phyloP scores from a whole-genome alignment of 2,797 vertebrate genomes.

The Lutjanus argentimaculatus region DNA sequence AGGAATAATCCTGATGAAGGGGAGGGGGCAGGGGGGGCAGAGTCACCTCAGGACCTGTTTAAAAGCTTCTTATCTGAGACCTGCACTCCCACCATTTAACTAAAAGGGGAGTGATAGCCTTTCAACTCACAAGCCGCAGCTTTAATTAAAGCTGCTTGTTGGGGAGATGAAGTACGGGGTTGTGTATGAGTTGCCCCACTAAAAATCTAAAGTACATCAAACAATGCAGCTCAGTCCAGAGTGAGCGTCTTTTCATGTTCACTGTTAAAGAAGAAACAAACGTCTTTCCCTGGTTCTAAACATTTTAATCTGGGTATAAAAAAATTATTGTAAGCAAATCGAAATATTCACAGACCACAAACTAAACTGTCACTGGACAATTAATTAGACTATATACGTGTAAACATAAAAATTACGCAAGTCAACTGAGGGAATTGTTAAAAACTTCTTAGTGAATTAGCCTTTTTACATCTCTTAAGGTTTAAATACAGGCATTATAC shows the following conservation, averaged over 20 bases:
- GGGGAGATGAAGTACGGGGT: conserved; percentile 47
- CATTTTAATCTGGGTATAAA: conserved; percentile 6
- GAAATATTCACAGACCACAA: conserved; percentile 1
- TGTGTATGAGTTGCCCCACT: conserved; percentile 28
- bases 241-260: conserved; percentile 2
- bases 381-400: too few species aligned
- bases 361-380: not conserved
- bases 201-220: conserved; percentile 50
- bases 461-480: too few species aligned
- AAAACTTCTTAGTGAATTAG: too few species aligned
- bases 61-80: conserved; percentile 82
- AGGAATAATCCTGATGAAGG: conserved; percentile 81
- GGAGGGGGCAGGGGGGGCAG: conserved; percentile 14
- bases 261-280: conserved; percentile 1
- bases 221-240: conserved; percentile 31
- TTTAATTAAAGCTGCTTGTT: conserved; percentile 78
- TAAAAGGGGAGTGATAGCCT: conserved; percentile 75
- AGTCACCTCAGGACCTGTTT: conserved; percentile 81
- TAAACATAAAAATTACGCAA: too few species aligned
- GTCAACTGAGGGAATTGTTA: too few species aligned
- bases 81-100: conserved; percentile 75
- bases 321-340: not conserved
- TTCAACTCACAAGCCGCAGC: conserved; percentile 69
- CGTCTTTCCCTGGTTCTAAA: not conserved
- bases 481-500: too few species aligned